A percentile compares a stretch with the other conserved stretches of the same genome.
Conservation (phyloP, 2,888 invertebrate species). For the Lissocephala sabroskyi region DNA sequence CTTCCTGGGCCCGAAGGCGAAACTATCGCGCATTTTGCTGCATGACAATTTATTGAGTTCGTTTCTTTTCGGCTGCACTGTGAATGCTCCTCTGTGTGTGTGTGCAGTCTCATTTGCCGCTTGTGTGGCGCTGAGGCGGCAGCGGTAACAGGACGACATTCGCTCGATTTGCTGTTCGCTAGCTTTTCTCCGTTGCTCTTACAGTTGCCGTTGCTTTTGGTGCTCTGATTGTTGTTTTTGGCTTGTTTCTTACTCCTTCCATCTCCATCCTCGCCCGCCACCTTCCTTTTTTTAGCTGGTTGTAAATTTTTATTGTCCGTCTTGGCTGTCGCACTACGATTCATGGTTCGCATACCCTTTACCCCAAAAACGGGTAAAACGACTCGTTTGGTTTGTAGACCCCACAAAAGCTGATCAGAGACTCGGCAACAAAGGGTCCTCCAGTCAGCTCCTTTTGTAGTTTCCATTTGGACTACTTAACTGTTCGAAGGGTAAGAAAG, state of each 20-base stretch:
- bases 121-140: slow-evolving; percentile 6
- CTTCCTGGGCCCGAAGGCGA: slow-evolving; percentile 17
- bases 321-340: slow-evolving; percentile 21
- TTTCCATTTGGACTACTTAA: too few relatives aligned
- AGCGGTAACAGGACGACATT: background rate
- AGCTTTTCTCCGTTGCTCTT: background rate
- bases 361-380: too few relatives aligned
- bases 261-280: background rate
- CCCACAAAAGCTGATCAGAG: too few relatives aligned
- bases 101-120: slow-evolving; percentile 32
- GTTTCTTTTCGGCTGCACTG: slow-evolving; percentile 16
- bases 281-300: slow-evolving; percentile 41
- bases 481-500: too few relatives aligned
- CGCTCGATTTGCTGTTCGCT: background rate
- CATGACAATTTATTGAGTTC: slow-evolving; percentile 66
- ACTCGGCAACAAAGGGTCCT: too few relatives aligned
- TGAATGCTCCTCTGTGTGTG: slow-evolving; percentile 39
- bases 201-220: background rate
- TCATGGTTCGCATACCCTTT: background rate
- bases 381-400: too few relatives aligned
- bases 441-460: too few relatives aligned
- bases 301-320: slow-evolving; percentile 54
- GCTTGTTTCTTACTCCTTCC: slow-evolving; percentile 28
- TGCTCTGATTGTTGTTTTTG: slow-evolving; percentile 1
- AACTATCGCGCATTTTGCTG: slow-evolving; percentile 53